Evolutionary conservation across 2,113 vertebrate species (phyloP).

Genomic region (Fregata magnificens): DNA sequence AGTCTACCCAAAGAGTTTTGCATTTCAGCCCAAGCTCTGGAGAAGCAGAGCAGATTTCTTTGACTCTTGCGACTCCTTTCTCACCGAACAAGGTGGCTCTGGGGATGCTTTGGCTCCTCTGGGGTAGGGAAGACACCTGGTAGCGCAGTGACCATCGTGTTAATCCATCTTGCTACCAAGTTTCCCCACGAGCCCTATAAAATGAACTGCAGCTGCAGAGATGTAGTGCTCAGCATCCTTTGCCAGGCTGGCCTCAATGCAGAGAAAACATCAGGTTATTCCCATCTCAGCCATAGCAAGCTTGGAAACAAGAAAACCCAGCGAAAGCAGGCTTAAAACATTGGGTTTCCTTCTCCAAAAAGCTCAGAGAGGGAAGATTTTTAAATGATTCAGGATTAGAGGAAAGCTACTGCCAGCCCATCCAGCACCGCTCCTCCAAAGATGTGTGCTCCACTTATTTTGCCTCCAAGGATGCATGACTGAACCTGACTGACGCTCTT

Average conservation of each 20-base stretch:
- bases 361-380: neutral
- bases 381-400: slow-evolving; percentile 30
- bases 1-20: neutral
- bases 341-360: neutral
- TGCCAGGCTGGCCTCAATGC: neutral
- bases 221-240: neutral
- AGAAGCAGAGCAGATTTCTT: neutral
- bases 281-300: neutral
- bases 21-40: neutral
- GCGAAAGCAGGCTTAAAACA: neutral
- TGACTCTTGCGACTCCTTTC: neutral
- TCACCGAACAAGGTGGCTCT: neutral
- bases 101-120: neutral
- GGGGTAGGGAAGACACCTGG: neutral
- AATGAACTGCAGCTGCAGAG: neutral
- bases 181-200: neutral
- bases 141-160: rapidly evolving
- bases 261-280: neutral
- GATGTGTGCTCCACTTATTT: neutral
- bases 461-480: slow-evolving; percentile 32
- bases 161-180: neutral
- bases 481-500: neutral
- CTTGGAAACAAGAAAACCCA: neutral
- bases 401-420: neutral
- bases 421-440: neutral